Conservation (phyloP, 2,113 vertebrate genomes). For the Arizona elegans region DNA sequence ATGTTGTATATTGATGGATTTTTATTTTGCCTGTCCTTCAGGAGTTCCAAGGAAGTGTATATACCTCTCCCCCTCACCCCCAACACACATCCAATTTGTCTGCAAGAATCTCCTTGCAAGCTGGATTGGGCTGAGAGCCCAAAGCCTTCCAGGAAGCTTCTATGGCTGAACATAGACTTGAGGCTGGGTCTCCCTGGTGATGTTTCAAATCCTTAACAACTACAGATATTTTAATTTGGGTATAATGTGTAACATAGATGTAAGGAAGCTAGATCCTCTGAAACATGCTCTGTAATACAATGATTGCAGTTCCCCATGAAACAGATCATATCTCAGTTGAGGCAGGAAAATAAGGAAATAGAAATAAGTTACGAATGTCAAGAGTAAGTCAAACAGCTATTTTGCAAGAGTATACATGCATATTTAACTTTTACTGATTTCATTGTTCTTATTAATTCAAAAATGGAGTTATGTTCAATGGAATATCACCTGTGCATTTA, state of each 20-base stretch:
- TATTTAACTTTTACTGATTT: background rate
- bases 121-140: background rate
- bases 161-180: background rate
- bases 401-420: background rate
- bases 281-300: background rate
- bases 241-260: background rate
- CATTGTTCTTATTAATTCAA: constrained; percentile 12
- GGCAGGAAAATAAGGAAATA: constrained; percentile 16
- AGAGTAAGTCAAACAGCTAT: constrained; percentile 27
- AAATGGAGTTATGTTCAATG: constrained; percentile 42
- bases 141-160: background rate
- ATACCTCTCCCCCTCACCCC: background rate
- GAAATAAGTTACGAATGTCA: constrained; percentile 34
- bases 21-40: background rate
- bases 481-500: constrained; percentile 37
- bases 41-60: background rate
- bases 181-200: background rate
- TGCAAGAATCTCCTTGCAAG: background rate
- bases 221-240: background rate
- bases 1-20: background rate
- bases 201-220: background rate
- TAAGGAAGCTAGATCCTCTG: background rate
- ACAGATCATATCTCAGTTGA: constrained; percentile 13
- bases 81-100: background rate
- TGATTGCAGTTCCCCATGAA: constrained; percentile 35